Percentiles rank a stretch among this genome's conserved stretches.
Evolutionary conservation across 2,797 vertebrate genomes (phyloP).

Genomic region (Podarcis siculus): DNA sequence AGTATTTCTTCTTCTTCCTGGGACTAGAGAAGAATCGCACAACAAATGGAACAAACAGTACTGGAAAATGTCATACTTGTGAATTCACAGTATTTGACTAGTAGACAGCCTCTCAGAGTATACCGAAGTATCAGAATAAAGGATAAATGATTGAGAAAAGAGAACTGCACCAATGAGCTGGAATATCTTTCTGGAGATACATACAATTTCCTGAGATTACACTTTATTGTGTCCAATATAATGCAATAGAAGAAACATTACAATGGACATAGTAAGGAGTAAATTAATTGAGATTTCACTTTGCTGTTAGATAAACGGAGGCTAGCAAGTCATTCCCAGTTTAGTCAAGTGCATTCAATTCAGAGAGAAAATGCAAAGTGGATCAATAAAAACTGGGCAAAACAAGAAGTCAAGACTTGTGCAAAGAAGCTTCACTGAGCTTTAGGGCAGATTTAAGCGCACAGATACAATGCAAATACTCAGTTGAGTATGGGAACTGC

Average conservation of each 20-base stretch:
- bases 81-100: not conserved
- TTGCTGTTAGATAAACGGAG: not conserved
- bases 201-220: not conserved
- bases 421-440: not conserved
- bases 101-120: not conserved
- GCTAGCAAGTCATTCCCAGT: not conserved
- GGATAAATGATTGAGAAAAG: not conserved
- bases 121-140: not conserved
- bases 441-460: not conserved
- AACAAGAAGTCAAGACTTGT: not conserved
- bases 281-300: not conserved
- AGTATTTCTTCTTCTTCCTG: not conserved
- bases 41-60: not conserved
- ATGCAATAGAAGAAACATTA: not conserved
- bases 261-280: not conserved
- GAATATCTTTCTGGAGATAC: not conserved
- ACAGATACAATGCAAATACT: not conserved
- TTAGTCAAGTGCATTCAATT: not conserved
- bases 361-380: not conserved
- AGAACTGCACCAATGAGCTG: not conserved
- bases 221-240: not conserved
- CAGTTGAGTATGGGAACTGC: not conserved
- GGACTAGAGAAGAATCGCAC: not conserved
- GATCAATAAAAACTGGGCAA: not conserved
- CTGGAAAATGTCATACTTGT: not conserved